A percentile compares a stretch with the other conserved stretches of the same genome.
Conservation (phyloP, 2,113 vertebrate genomes). For the Phasianus colchicus region DNA sequence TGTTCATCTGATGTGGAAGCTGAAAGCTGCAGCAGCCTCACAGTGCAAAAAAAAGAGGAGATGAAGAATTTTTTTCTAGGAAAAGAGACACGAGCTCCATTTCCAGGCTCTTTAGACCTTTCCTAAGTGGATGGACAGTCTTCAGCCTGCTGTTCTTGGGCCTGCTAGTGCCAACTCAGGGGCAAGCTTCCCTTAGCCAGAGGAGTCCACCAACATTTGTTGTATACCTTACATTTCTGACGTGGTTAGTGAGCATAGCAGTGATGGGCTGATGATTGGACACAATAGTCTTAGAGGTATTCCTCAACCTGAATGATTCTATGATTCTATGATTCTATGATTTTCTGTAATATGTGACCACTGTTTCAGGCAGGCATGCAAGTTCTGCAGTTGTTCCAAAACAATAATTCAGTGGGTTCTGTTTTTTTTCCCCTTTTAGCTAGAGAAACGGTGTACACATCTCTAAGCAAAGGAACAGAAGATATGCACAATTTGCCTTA, state of each 20-base stretch:
- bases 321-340: too few species aligned
- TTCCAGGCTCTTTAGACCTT: background rate
- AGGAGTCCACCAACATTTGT: background rate
- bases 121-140: background rate
- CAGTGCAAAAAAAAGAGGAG: background rate
- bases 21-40: background rate
- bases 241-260: too few species aligned
- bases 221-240: background rate
- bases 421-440: background rate
- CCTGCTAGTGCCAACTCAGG: fast-evolving
- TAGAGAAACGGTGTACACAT: background rate
- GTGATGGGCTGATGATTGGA: too few species aligned
- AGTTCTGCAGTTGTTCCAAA: background rate
- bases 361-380: background rate
- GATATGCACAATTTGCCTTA: fast-evolving
- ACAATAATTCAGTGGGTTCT: background rate
- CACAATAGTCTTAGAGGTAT: too few species aligned
- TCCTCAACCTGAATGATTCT: too few species aligned
- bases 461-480: background rate
- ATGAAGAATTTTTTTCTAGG: background rate
- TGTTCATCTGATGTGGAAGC: background rate
- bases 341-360: background rate
- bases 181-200: background rate
- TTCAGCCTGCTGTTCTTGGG: background rate
- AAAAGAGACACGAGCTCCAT: background rate